Evolutionary conservation across 37 sponge, comb jelly and placozoan species (phyloP), one percentile per base, ranked within the genome.

Genomic region (Haliclona indistincta): DNA sequence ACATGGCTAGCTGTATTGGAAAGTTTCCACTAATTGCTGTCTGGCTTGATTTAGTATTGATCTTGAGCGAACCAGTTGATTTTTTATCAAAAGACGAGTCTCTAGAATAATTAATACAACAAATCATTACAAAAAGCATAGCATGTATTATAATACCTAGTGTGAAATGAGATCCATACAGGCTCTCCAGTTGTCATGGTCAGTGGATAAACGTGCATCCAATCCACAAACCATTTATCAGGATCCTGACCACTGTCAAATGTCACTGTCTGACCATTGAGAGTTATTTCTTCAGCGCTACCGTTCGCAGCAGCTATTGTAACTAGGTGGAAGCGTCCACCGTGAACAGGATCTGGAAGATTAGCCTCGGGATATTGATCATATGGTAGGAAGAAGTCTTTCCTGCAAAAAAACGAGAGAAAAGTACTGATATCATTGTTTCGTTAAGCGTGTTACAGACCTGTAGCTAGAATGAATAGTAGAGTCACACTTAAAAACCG

Each of bases 331-430:
- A 86, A 86, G 7, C 86, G 33, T 0, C 86, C 86, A 2, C 86
- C 86, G 38, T 86, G 28, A 0, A 72, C 68, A 49, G 86, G 86
- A 28, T 70, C 70, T 11, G 86, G 86, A 4, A 86, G 65, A 40
- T 79, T 51, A 15, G 64, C 80, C 44, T 86, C 86, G 30, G 29
- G 67, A 43, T 86, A 86, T 54, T 64, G 38, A 34, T 72, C 75
- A 44, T 86, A 86, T 13, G 86, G 80, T 34, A 73, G 80, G 60
- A 86, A 86, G 79, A 63, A 86, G 38, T 86, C 86, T 66, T 86
- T 86, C 45, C 86, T 74, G 68, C 0, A 42, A 28, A 38, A 2
- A 39, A 43, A 20, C 13, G 15, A 2, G 36, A 3, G 3, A 1
- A 35, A 36, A n/a, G 3, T 64, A 8, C 22, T 8, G 22, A 13